Percentiles rank a stretch among this genome's conserved stretches.
phyloP scores from a whole-genome alignment of 2,113 vertebrate genomes.

The Rhinogobius similis region DNA sequence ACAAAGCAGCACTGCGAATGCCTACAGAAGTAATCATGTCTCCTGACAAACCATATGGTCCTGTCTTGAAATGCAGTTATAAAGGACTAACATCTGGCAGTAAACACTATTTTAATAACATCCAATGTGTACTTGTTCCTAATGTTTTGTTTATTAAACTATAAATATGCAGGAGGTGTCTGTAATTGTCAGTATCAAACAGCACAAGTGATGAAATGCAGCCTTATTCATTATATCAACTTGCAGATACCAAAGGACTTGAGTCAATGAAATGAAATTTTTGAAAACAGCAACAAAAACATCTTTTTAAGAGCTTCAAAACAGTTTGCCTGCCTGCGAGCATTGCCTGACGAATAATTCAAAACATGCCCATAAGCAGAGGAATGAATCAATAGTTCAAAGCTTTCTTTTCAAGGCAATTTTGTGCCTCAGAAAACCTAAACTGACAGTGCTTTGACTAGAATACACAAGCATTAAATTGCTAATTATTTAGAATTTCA shows the following conservation, averaged over 20 bases:
- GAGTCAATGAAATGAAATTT: conserved; percentile 28
- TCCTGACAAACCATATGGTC: background rate
- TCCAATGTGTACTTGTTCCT: background rate
- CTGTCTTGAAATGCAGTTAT: background rate
- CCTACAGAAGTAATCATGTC: background rate
- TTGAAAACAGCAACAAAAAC: conserved; percentile 45
- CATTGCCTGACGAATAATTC: conserved; percentile 52
- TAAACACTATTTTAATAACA: conserved; percentile 1
- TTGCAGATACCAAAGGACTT: conserved; percentile 21
- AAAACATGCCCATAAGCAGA: conserved; percentile 56
- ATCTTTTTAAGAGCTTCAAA: conserved; percentile 33
- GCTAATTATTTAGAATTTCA: too few species aligned
- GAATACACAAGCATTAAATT: conserved; percentile 51
- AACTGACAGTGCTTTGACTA: conserved; percentile 53
- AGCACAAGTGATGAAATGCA: conserved; percentile 7
- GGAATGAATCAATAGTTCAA: conserved; percentile 66
- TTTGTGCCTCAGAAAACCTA: conserved; percentile 52
- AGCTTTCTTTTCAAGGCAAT: conserved; percentile 62
- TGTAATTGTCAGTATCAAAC: background rate
- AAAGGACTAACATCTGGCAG: conserved; percentile 2
- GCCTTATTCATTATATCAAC: conserved; percentile 18
- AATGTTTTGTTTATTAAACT: background rate
- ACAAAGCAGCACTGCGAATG: background rate
- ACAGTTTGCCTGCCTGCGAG: conserved; percentile 41
- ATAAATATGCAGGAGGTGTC: background rate